Percentiles rank a stretch among this genome's conserved stretches.
phyloP scores from a whole-genome alignment of 2,797 vertebrate genomes.

The Iguana delicatissima region DNA sequence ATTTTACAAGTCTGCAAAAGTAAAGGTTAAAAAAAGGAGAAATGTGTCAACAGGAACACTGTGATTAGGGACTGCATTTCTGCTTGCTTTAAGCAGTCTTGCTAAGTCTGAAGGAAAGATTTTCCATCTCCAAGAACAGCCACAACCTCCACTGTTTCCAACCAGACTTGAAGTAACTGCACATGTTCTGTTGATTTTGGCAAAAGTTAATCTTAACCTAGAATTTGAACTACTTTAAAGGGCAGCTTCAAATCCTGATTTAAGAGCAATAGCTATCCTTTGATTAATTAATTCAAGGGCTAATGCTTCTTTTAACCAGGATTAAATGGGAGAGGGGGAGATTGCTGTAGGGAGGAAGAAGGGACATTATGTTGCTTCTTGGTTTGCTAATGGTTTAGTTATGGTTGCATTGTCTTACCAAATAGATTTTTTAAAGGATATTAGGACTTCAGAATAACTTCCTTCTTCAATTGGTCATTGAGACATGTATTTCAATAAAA shows the following conservation, averaged over 20 bases:
- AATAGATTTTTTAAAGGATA: background rate
- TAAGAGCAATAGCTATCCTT: background rate
- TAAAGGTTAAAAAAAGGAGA: background rate
- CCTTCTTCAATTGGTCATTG: background rate
- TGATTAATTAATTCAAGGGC: background rate
- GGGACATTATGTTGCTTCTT: background rate
- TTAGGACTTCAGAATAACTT: background rate
- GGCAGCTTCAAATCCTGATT: background rate
- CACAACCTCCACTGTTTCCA: too few species aligned
- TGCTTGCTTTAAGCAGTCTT: background rate
- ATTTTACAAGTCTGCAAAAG: conserved; percentile 5
- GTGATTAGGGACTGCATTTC: background rate
- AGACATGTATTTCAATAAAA: background rate
- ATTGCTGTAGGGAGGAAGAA: background rate
- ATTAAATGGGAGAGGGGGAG: background rate
- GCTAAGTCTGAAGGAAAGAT: too few species aligned
- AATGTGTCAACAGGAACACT: background rate
- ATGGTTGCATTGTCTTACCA: background rate
- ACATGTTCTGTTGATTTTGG: too few species aligned
- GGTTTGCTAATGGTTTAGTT: background rate
- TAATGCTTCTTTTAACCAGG: background rate
- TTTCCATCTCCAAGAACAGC: too few species aligned
- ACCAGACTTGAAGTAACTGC: too few species aligned
- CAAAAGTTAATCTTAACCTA: background rate
- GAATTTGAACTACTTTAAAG: background rate